A percentile compares a stretch with the other conserved stretches of the same genome.
These are phyloP conservation scores for Gorsachius goisagi DNA, from an alignment of 2,113 vertebrate genomes.

Conservation along the genomic window DNA sequence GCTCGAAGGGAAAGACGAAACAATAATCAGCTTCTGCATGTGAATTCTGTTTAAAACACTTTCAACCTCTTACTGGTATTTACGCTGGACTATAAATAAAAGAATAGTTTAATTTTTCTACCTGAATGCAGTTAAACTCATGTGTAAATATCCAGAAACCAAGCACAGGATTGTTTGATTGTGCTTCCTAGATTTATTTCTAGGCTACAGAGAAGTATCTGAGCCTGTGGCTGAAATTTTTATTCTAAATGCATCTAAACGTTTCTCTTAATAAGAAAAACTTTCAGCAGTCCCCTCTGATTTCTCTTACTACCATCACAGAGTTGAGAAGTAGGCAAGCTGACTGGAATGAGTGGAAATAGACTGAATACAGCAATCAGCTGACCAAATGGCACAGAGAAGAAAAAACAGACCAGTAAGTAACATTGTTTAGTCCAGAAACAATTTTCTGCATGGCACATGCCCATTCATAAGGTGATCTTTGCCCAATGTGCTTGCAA, in stretches of 20 bases:
- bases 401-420: neutral
- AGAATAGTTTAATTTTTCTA: neutral
- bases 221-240: neutral
- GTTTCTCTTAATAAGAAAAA: neutral
- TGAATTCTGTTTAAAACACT: neutral
- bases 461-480: neutral
- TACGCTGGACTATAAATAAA: neutral
- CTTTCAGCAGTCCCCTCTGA: neutral
- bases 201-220: neutral
- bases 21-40: neutral
- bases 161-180: neutral
- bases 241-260: neutral
- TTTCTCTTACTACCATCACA: neutral
- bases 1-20: neutral
- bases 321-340: neutral
- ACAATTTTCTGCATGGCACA: neutral
- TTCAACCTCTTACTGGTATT: neutral
- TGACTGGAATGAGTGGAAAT: neutral
- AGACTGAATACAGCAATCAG: neutral
- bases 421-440: neutral
- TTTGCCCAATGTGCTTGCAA: neutral
- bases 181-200: neutral
- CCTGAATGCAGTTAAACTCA: neutral
- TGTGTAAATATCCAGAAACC: neutral
- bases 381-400: neutral